Evolutionary conservation across 2,888 invertebrate species (phyloP), one percentile per base, ranked within the genome.

Genomic region (Loripinus fragilis): DNA sequence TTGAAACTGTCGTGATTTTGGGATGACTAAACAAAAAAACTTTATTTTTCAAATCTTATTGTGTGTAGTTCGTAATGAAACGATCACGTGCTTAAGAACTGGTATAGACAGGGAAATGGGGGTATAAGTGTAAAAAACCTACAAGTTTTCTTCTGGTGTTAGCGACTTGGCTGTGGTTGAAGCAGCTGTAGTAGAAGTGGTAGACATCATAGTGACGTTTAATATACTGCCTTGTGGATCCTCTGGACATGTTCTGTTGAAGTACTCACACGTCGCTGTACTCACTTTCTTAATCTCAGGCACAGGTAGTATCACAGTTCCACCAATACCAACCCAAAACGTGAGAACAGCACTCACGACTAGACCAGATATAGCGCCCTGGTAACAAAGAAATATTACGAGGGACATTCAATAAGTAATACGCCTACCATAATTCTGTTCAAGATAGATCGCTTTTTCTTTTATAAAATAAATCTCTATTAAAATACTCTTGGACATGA

Each of bases 251-350:
- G 84, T 83, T 12, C 69, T 82, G 48, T 85, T 84, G 66, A 83
- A 81, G 64, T 76, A 50, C 1, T 50, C 25, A 75, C 88, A 87
- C 65, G 71, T 81, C 5, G 69, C 81, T 0, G 80, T 79, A 38
- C 80, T 83, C 12, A 88, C 88, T 2, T 82, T 71, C 48, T 66
- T 45, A 25, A 87, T 71, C 2, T 68, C 71, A 0, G 87, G 86
- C 20, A 85, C 52, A 1, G 87, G 86, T 23, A 87, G 74, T 15
- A 87, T 68, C 8, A 90, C 72, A 7, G 86, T 87, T n/a, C 87
- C 86, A 3, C 91, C 91, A 3, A 91, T 80, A 12, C 88, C 90
- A 10, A 89, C 85, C 91, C 91, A 91, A 78, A 89, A 89, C 10
- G 85, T 82, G 10, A 91, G 65, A 0, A 84, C 76, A 5, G 89